Conservation (phyloP, 2,797 vertebrate species). For the Aselliscus stoliczkanus region DNA sequence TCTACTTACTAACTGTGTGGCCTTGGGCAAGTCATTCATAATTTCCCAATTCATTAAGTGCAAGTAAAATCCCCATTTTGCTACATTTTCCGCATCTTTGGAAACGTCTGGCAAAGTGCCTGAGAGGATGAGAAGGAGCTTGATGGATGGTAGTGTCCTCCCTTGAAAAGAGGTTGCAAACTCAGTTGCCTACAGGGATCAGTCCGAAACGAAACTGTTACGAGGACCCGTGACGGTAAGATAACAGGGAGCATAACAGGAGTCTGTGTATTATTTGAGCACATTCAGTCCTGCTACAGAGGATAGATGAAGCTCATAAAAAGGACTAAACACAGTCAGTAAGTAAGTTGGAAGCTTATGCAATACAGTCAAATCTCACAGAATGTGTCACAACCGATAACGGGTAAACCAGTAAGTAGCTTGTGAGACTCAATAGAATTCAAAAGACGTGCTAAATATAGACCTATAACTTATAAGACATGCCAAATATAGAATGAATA, state of each 20-base stretch:
- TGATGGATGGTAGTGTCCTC: not conserved
- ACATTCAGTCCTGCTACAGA: not conserved
- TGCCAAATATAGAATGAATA: not conserved
- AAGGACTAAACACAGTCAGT: not conserved
- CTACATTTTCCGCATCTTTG: not conserved
- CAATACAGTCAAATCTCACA: not conserved
- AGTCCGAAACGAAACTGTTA: not conserved
- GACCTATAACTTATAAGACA: not conserved
- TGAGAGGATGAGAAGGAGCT: not conserved
- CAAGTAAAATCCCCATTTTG: not conserved
- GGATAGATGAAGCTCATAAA: not conserved
- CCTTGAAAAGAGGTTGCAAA: not conserved
- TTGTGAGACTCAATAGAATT: not conserved
- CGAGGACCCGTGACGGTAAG: not conserved
- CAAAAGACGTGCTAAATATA: not conserved
- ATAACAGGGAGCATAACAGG: rapidly evolving
- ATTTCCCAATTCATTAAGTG: not conserved
- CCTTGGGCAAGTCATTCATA: not conserved
- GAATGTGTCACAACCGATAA: not conserved
- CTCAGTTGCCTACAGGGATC: not conserved
- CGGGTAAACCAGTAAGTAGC: not conserved
- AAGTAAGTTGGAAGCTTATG: not conserved
- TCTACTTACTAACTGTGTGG: not conserved
- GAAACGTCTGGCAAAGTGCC: not conserved
- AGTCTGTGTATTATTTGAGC: not conserved